Evolutionary conservation across 1,140 invertebrate species (phyloP).

Genomic region (Magallana gigas): DNA sequence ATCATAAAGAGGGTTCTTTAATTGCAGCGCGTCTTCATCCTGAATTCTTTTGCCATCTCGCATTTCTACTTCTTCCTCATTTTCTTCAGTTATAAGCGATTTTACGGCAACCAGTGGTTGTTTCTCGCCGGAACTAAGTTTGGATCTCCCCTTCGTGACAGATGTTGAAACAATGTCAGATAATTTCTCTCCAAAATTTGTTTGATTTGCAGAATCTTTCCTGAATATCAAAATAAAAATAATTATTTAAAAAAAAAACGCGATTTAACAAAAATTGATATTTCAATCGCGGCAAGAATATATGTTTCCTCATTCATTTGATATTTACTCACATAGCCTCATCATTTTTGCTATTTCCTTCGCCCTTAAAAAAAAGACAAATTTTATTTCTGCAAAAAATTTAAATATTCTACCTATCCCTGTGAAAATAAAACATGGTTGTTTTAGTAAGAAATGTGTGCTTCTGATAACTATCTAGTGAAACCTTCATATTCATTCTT

Average conservation of each 20-base stretch:
- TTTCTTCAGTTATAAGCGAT: neutral
- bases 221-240: neutral
- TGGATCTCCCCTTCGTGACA: neutral
- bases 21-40: too few relatives aligned
- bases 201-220: slow-evolving; percentile 3
- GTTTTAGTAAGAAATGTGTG: neutral
- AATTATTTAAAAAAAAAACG: neutral
- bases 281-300: neutral
- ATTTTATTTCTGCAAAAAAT: neutral
- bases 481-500: too few relatives aligned
- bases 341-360: neutral
- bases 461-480: neutral
- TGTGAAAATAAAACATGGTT: neutral
- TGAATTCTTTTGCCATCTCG: too few relatives aligned
- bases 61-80: neutral
- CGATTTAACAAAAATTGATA: neutral
- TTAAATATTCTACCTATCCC: neutral
- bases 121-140: neutral
- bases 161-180: neutral
- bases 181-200: neutral
- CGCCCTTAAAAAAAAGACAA: neutral
- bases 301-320: neutral
- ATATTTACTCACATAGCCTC: neutral
- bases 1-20: neutral
- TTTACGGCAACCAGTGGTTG: neutral